phyloP scores from a whole-genome alignment of 2,113 vertebrate species.

The Balaenoptera acutorostrata region DNA sequence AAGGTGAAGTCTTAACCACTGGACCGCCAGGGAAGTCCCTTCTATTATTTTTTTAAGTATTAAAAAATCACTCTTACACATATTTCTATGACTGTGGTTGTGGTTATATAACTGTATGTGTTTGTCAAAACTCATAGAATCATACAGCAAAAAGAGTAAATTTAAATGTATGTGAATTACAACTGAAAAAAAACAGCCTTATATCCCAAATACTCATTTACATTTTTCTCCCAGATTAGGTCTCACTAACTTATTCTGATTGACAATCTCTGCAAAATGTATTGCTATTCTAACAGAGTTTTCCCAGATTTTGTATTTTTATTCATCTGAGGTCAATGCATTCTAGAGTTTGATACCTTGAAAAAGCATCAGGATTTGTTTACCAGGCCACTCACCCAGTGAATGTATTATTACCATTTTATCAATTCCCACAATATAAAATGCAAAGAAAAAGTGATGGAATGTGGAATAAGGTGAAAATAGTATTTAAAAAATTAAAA shows the following conservation, averaged over 20 bases:
- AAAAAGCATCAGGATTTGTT: not conserved
- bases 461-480: not conserved
- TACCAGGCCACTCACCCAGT: not conserved
- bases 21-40: too few relatives aligned
- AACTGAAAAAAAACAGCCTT: not conserved
- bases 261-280: conserved; percentile 1
- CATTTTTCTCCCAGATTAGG: not conserved
- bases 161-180: not conserved
- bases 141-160: not conserved
- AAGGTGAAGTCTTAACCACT: too few relatives aligned
- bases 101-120: not conserved
- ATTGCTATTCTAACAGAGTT: not conserved
- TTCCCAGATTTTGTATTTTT: conserved; percentile 22
- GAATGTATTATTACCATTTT: not conserved
- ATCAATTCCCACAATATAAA: conserved; percentile 5
- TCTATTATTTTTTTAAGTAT: not conserved
- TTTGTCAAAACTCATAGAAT: not conserved
- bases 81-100: not conserved
- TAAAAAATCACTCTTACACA: not conserved
- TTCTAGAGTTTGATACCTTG: not conserved
- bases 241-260: not conserved
- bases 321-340: not conserved
- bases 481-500: not conserved
- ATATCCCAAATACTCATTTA: not conserved
- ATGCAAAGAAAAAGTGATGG: not conserved